Evolutionary conservation across 2,797 vertebrate genomes (phyloP), one percentile per base, ranked within the genome.

Genomic region (Brachyrhaphis roseni): DNA sequence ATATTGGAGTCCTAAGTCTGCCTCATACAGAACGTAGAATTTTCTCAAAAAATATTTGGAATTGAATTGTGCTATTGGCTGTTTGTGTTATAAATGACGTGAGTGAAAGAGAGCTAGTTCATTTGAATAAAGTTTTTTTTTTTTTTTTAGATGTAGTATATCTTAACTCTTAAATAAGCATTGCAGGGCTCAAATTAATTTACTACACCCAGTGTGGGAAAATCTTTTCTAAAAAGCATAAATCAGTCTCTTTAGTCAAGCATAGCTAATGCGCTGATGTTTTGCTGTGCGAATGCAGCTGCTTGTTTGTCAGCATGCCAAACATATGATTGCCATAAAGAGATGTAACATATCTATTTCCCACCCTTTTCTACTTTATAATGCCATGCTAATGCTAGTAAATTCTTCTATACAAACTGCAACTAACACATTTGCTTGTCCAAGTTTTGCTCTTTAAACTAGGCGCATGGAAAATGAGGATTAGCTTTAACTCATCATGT

Each of bases 41-140:
- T 51, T 75, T 47, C 62, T 36, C 59, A 72, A 82, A 70, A 84
- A 85, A 89, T 80, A 86, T 82, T 72, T 78, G 72, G 47, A 91
- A 81, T 74, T 82, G 15, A 87, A 85, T 90, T 53, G 64, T 81
- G 88, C 86, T 88, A 86, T 72, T 88, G 85, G 89, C 86, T 90
- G 78, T 16, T 91, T 57, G 89, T 88, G 92, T 88, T 88, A 90
- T 90, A 78, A 88, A 89, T 88, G 83, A 91, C 77, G 71, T 81
- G 80, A 59, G 36, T 72, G 70, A 82, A 78, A 51, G 55, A 71
- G 77, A 77, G 85, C 49, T 81, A 72, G 73, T 88, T 88, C 84
- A 89, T 72, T 87, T 82, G 74, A 80, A 83, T 81, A 49, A 31
- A 8, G 83, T 0, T 46, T 66, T 13, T n/a, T 28, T 15, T n/a